Evolutionary conservation across 2,888 invertebrate genomes (phyloP).

Genomic region (Caenorhabditis uteleia): DNA sequence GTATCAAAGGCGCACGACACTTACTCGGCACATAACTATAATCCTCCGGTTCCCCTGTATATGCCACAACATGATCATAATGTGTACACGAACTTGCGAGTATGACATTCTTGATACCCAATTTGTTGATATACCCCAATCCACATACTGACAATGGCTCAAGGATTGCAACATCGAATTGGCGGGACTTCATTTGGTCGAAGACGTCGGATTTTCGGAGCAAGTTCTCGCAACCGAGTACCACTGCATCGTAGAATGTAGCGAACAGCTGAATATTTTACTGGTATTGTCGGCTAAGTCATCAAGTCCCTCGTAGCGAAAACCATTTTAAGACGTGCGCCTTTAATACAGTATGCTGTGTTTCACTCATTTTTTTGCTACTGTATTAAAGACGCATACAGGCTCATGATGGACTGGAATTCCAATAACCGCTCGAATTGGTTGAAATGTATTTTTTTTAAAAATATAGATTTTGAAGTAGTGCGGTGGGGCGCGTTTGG

Average conservation of each 20-base stretch:
- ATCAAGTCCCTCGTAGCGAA: slow-evolving; percentile 5
- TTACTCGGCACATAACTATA: slow-evolving; percentile 22
- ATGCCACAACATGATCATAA: slow-evolving; percentile 9
- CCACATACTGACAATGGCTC: slow-evolving; percentile 28
- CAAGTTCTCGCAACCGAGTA: slow-evolving; percentile 11
- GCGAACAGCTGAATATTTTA: no score
- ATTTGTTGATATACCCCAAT: slow-evolving; percentile 9
- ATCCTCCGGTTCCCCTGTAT: slow-evolving; percentile 16
- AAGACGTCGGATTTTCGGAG: slow-evolving; percentile 4
- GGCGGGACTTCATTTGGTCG: slow-evolving; percentile 10
- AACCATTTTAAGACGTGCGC: no score
- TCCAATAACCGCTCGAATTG: no score
- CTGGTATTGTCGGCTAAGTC: background rate
- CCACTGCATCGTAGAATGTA: no score
- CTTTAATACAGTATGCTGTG: no score
- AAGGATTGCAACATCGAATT: slow-evolving; percentile 28
- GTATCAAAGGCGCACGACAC: no score
- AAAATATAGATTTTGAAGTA: no score
- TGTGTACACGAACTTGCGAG: slow-evolving; percentile 15
- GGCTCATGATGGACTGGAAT: no score
- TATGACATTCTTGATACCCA: slow-evolving; percentile 21
- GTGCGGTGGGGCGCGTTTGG: no score
- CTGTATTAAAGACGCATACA: no score
- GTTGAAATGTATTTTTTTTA: no score
- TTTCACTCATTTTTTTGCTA: no score